phyloP scores from a whole-genome alignment of 1,140 invertebrate species.

The Meloidogyne hapla region DNA sequence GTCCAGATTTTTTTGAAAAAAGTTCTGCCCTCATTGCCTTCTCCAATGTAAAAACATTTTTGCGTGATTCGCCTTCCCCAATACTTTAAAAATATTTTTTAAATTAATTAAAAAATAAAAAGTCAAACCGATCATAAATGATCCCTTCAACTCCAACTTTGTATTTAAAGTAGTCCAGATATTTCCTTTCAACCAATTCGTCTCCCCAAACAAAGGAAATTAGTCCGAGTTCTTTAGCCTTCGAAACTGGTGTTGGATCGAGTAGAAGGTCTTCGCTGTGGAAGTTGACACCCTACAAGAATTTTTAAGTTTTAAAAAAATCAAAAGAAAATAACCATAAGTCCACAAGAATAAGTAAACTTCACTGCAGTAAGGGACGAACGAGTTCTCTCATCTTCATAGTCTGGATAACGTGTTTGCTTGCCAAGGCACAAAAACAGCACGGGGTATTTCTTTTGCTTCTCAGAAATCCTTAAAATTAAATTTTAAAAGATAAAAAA shows the following conservation, averaged over 20 bases:
- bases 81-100: constrained; percentile 39
- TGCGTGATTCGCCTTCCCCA: constrained; percentile 41
- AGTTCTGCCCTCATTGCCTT: constrained; percentile 42
- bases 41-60: constrained; percentile 47
- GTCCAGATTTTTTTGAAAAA: constrained; percentile 22
- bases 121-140: constrained; percentile 55
- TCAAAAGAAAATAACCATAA: constrained; percentile 34
- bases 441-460: constrained; percentile 63
- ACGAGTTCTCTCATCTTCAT: constrained; percentile 52
- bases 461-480: constrained; percentile 50
- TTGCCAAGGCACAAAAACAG: constrained; percentile 60
- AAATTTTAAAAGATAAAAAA: constrained; percentile 26
- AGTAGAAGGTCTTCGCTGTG: constrained; percentile 56
- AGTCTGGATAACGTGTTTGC: constrained; percentile 46
- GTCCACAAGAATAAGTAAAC: constrained; percentile 50
- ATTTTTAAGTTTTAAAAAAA: background rate
- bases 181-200: constrained; percentile 56
- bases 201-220: constrained; percentile 63
- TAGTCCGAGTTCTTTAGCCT: constrained; percentile 57
- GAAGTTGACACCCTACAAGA: constrained; percentile 61
- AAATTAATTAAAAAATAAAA: background rate
- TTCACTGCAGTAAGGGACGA: constrained; percentile 57
- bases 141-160: constrained; percentile 58
- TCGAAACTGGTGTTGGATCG: constrained; percentile 42
- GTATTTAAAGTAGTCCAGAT: constrained; percentile 62